Evolutionary conservation across 2,797 vertebrate genomes (phyloP).

Genomic region (Gila robusta): DNA sequence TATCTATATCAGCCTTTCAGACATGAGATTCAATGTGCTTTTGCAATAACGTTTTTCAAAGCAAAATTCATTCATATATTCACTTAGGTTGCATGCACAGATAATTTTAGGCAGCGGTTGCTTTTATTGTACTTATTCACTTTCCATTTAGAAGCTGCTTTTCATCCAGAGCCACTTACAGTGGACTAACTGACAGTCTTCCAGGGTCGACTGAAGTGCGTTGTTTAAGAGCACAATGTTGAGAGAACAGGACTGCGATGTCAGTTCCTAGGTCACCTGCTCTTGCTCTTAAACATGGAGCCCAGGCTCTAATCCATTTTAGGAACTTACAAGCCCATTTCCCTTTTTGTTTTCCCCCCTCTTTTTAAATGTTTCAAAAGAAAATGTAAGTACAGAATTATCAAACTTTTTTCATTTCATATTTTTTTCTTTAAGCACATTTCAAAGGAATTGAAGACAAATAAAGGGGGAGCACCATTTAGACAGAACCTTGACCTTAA

Average conservation of each 20-base stretch:
- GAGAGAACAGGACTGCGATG: not conserved
- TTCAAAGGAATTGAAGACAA: not conserved
- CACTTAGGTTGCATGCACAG: not conserved
- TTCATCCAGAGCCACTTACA: conserved; percentile 27
- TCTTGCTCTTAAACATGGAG: not conserved
- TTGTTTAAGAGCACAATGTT: not conserved
- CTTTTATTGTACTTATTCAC: conserved; percentile 28
- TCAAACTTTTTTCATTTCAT: not conserved
- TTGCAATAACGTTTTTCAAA: not conserved
- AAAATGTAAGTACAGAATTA: not conserved
- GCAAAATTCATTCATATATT: conserved; percentile 18
- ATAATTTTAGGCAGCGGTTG: conserved; percentile 15
- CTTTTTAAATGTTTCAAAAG: not conserved
- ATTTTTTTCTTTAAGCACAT: not conserved
- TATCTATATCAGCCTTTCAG: not conserved
- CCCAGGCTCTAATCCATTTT: not conserved
- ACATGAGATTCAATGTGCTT: not conserved
- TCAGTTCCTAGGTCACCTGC: conserved; percentile 29
- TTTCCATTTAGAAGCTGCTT: conserved; percentile 19
- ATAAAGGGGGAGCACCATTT: conserved; percentile 54
- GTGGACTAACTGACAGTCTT: not conserved
- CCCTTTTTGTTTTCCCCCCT: not conserved
- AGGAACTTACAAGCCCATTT: not conserved
- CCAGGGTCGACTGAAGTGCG: not conserved
- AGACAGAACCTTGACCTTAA: conserved; percentile 64